Percentiles rank a stretch among this genome's conserved stretches.
phyloP scores from a whole-genome alignment of 2,113 vertebrate genomes.

The Pygoscelis adeliae region DNA sequence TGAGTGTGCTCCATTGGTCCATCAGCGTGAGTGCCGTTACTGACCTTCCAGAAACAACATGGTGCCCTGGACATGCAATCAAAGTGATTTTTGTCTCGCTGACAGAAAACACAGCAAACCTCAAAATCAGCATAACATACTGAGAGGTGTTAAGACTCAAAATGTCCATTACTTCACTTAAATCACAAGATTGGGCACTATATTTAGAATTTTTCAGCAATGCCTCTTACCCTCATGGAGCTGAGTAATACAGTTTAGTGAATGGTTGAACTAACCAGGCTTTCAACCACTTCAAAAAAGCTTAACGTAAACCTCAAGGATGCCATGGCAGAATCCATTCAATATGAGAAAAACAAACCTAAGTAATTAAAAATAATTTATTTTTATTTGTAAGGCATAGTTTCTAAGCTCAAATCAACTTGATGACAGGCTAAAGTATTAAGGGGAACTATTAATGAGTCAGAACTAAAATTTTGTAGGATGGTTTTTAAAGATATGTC shows the following conservation, averaged over 20 bases:
- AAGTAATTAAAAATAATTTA: not conserved
- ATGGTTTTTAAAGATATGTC: not conserved
- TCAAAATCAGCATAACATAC: not conserved
- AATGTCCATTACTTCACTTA: conserved; percentile 17
- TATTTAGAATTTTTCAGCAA: not conserved
- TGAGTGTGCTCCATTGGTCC: not conserved
- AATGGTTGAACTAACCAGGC: not conserved
- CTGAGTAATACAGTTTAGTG: not conserved
- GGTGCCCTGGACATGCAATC: not conserved
- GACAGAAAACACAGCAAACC: not conserved
- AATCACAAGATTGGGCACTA: not conserved
- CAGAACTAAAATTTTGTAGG: not conserved
- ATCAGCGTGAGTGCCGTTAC: not conserved
- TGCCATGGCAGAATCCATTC: not conserved
- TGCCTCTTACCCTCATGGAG: not conserved
- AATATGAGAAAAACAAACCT: not conserved
- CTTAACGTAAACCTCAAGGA: not conserved
- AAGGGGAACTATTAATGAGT: not conserved
- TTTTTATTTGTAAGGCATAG: not conserved
- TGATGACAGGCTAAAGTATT: not conserved
- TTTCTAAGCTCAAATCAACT: not conserved
- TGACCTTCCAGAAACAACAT: not conserved
- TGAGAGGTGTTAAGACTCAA: not conserved
- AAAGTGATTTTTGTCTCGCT: not conserved
- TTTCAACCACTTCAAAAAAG: not conserved